Base-by-base conservation (phyloP, 2,797 vertebrate species). In the Cryptoblepharus egeriae region DNA sequence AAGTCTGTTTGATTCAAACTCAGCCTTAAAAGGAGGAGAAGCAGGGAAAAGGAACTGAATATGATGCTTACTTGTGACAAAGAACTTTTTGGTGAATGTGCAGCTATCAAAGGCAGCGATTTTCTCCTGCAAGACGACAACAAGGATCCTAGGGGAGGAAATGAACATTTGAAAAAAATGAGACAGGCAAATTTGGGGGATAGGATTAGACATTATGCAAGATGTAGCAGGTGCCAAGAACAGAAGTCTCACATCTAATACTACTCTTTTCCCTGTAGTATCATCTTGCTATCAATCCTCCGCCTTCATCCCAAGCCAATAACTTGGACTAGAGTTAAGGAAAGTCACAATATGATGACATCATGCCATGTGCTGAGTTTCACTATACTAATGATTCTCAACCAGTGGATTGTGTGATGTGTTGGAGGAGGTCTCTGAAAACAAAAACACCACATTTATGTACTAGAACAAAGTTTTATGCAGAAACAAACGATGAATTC, bases 71-170 rank as follows among this genome's bases (percentile, higher is more conserved):
- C 98, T 99, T 96, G 99, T 99, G 58, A 99, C 98, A 91, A 99
- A 99, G 96, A 99, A 99, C 81, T 98, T 99, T 95, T 99, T 99
- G 61, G 97, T 98, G 94, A 99, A 99, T 32, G 98, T 99, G 94
- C 98, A 99, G 96, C 98, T 99, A 96, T 99, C 98, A 76, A 99
- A 99, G 32, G 98, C 98, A 3, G 99, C 99, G 0, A 99, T 99
- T 96, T 99, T 99, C 95, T 99, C 99, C 83, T 99, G 99, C 49
- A 99, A 96, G 88, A 97, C 98, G 80, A 99, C 97, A 0, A 99
- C 97, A 0, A 99, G 97, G 82, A 99, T 98, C 95, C 99, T 99
- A 93, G 83, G 70, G 90, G 83, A 68, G 90, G 77, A 80, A 67
- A 60, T n/a, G 57, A 28, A 73, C 30, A 28, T 73, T 80, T 88